Evolutionary conservation across 30 jellyfish, hydroid and myxozoan species (phyloP), one percentile per base, ranked within the genome.

Genomic region (Catostylus mosaicus): DNA sequence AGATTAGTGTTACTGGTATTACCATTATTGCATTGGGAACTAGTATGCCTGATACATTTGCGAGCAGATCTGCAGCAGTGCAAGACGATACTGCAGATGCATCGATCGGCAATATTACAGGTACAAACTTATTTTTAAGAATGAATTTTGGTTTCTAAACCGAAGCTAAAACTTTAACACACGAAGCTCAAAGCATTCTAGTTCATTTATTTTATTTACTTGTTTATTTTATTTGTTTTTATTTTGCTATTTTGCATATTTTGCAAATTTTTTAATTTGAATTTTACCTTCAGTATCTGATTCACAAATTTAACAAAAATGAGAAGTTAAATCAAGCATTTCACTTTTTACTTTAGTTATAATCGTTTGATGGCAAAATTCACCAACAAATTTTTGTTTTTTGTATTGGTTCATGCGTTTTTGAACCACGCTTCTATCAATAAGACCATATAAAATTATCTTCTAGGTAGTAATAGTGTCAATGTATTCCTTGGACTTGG

Each of bases 41-140:
- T 14, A 91, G 98, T 65, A 91, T 91, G 98, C 98, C 98, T 11
- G 98, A 91, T 71, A 91, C 98, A n/a, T 91, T 91, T 75, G 98
- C 98, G 0, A 75, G 94, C 62, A 64, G 88, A 32, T 74, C 94
- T 2, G 98, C 98, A 6, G 98, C 98, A 32, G 33, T 64, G 66
- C 96, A 84, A 73, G 98, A 91, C 66, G 98, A 91, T 62, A 83
- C 96, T 26, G 98, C 98, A 67, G 98, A 91, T 85, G 98, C 98
- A 26, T 91, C 98, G 11, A 91, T 91, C 29, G 98, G 98, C 46
- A 91, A 91, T 80, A 79, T 91, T 24, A 91, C 98, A 72, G 98
- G 98, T 91, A 72, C 4, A 8, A 11, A 12, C 65, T 8, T 50
- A n/a, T n/a, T n/a, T n/a, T n/a, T n/a, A n/a, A n/a, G n/a, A n/a